Base-by-base conservation (phyloP, 2,113 vertebrate genomes). In the Chamaetylas fuelleborni region DNA sequence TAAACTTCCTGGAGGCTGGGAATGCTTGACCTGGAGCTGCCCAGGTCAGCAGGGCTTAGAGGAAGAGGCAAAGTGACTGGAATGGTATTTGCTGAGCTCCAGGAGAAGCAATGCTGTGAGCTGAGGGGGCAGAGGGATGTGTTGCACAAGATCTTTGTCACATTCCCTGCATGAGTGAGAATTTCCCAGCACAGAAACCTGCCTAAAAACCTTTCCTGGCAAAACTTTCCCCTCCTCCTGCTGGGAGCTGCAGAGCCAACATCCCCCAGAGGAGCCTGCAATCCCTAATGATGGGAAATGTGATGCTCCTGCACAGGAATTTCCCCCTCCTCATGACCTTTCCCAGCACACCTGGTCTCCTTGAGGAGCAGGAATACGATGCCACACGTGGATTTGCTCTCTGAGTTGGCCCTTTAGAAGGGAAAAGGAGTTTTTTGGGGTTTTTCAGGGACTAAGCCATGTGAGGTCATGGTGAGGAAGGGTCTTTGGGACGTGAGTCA, bases 61-160 rank as follows among this genome's bases (percentile, higher is more conserved):
- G 53, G 36, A 95, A 57, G 33, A 91, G 19, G 50, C 42, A 73
- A 31, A 94, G 48, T 88, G 81, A 88, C 51, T 45, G 58, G 19
- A 70, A 70, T 80, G 54, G 17, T 73, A 54, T 77, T 92, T 90
- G 90, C 85, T 92, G 87, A 90, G 51, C 62, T 90, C 51, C n/a
- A 51, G 66, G 65, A 73, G 65, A 71, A 57, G 66, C 85, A 94
- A 61, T 54, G 18, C 8, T 43, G 25, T 72, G 54, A 56, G 29
- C 51, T 20, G 47, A 76, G 76, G 50, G 84, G 58, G 45, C 61
- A 80, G 81, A 65, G 54, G 31, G 54, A 31, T 43, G 34, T 56
- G 62, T 91, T 94, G 74, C 90, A 90, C 89, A 92, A 90, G 91
- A 82, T 69, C 73, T 82, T 92, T 89, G 74, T 91, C 86, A 42